Conservation (phyloP, 2,888 invertebrate genomes). For the Epinotia bilunana region DNA sequence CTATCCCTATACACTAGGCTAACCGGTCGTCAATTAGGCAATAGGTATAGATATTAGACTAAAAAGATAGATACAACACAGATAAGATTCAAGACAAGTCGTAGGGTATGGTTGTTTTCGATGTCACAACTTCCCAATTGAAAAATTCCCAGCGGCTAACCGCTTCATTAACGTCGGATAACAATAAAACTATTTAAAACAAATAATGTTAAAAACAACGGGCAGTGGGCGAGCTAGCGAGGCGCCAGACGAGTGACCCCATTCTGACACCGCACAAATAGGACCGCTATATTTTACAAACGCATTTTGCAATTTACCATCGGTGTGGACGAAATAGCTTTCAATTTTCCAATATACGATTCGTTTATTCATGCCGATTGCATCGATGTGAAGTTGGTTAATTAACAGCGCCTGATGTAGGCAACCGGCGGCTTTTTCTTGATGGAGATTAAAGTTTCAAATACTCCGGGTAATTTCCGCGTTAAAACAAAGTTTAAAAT, state of each 20-base stretch:
- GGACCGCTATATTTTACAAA: constrained; percentile 37
- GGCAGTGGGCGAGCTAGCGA: constrained; percentile 48
- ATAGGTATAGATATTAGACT: no score
- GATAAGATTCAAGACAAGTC: background rate
- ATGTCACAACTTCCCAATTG: background rate
- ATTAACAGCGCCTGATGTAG: constrained; percentile 22
- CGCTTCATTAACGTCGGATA: constrained; percentile 23
- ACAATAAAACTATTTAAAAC: constrained; percentile 35
- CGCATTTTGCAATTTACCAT: constrained; percentile 44
- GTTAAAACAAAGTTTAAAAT: constrained; percentile 10
- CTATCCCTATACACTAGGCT: no score
- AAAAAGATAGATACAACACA: background rate
- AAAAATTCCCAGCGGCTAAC: constrained; percentile 14
- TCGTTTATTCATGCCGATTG: constrained; percentile 34
- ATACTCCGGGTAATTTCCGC: constrained; percentile 3
- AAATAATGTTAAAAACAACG: constrained; percentile 54
- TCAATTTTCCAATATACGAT: constrained; percentile 40
- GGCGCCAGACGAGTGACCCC: constrained; percentile 57
- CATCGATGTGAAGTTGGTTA: constrained; percentile 37
- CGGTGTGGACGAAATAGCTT: constrained; percentile 31
- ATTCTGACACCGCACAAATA: constrained; percentile 38
- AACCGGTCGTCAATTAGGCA: no score
- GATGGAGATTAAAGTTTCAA: constrained; percentile 30
- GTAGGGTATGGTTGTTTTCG: background rate
- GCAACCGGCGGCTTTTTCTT: constrained; percentile 30